Base-by-base conservation (phyloP, 2,797 vertebrate species). In the Gymnothorax javanicus region DNA sequence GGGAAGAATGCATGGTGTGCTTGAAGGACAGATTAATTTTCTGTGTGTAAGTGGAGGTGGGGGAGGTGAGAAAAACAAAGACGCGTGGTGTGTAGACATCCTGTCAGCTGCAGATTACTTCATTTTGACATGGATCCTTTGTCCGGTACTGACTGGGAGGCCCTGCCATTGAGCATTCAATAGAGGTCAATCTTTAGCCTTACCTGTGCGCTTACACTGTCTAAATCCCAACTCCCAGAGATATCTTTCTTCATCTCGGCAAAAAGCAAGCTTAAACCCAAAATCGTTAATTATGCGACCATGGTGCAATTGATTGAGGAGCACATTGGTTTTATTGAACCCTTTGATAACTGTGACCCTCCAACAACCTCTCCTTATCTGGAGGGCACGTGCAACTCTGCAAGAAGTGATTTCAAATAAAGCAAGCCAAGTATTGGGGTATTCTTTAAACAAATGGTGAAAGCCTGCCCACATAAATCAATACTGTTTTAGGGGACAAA, bases 181-280 rank as follows among this genome's bases (percentile, higher is more conserved):
- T 7, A 54, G 77, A 54, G 77, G 20, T 54, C 52, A 56, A 23
- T 7, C 2, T 81, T 56, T 8, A 52, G 54, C 52, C 52, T 81
- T 81, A 81, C 77, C 50, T 54, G 7, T 54, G 50, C 77, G 8
- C 50, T 56, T 23, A 54, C 20, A 11, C 73, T 3, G 20, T 81
- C 54, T 54, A n/a, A 56, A 56, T 20, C 33, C 43, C 33, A 54
- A n/a, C 77, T 52, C 52, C 77, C 52, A 23, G 20, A 56, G 52
- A 81, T 54, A 56, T 81, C 52, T 81, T 81, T 81, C 33, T 81
- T 81, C 77, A 81, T 81, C 77, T 81, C 77, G 7, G 77, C 52
- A 56, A 54, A 43, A 56, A 81, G 50, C 50, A 52, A 23, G 23
- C 43, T 17, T 4, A 77, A 23, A 11, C 20, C 52, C 52, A 23